Evolutionary conservation across 2,888 invertebrate genomes (phyloP).

Genomic region (Hypena proboscidalis): DNA sequence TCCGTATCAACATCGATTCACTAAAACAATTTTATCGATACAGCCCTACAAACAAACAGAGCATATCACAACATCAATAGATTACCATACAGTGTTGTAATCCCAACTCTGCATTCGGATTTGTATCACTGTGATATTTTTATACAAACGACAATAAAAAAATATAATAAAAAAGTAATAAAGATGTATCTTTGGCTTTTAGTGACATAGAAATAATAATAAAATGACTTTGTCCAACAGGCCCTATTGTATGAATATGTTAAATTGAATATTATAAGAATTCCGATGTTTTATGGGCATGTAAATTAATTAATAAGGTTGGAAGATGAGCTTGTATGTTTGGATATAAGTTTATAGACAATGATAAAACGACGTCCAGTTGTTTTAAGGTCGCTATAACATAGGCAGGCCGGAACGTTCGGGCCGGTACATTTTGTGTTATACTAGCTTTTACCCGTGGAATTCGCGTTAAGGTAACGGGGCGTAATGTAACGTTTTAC

Average conservation of each 20-base stretch:
- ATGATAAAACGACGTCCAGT: no score
- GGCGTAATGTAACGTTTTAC: no score
- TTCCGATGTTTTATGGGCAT: conserved; percentile 10
- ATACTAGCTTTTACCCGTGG: no score
- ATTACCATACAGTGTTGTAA: conserved; percentile 45
- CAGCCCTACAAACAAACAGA: conserved; percentile 11
- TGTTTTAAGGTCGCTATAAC: no score
- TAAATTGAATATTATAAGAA: conserved; percentile 7
- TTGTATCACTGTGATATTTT: conserved; percentile 23
- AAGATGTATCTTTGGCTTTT: conserved; percentile 23
- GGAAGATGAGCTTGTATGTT: background rate
- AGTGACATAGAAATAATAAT: conserved; percentile 23
- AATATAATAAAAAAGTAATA: conserved; percentile 31
- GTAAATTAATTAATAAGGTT: conserved; percentile 3
- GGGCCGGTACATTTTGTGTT: no score
- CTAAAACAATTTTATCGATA: conserved; percentile 24
- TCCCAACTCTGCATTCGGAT: conserved; percentile 36
- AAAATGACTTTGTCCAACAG: conserved; percentile 24
- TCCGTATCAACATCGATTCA: no score
- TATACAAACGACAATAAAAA: conserved; percentile 24
- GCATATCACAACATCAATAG: conserved; percentile 17
- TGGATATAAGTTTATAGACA: background rate
- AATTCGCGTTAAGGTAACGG: no score
- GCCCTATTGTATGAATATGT: conserved; percentile 18
- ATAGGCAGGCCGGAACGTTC: no score